Percentiles rank a stretch among this genome's conserved stretches.
phyloP scores from a whole-genome alignment of 2,888 invertebrate genomes.

The Xylota sylvarum region DNA sequence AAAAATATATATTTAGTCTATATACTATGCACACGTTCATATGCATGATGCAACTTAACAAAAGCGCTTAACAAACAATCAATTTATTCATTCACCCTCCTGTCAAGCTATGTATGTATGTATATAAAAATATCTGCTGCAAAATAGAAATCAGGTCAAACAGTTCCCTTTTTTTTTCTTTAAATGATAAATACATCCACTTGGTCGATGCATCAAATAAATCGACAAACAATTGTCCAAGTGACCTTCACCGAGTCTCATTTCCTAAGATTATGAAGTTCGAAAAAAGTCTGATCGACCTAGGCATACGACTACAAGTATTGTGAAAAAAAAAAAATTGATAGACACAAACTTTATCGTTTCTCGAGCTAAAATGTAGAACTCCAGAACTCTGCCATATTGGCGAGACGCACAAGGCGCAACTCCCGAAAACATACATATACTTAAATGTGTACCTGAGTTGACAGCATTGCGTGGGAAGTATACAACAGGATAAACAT shows the following conservation, averaged over 20 bases:
- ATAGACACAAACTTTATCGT: neutral
- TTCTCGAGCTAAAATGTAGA: slow-evolving; percentile 3
- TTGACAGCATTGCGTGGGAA: slow-evolving; percentile 66
- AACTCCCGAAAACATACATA: neutral
- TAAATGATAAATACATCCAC: neutral
- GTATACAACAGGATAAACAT: slow-evolving; percentile 36
- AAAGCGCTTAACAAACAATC: neutral
- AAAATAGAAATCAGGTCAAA: slow-evolving; percentile 2
- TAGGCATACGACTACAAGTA: neutral
- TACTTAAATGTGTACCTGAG: slow-evolving; percentile 45
- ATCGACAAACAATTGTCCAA: slow-evolving; percentile 39
- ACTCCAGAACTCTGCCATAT: slow-evolving; percentile 5
- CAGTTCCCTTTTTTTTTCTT: neutral
- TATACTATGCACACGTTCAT: neutral
- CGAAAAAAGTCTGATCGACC: neutral
- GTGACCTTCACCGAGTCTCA: slow-evolving; percentile 28
- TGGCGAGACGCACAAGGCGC: slow-evolving; percentile 8
- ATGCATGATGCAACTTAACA: neutral
- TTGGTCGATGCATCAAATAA: slow-evolving; percentile 2
- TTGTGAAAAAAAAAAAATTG: slow-evolving; percentile 8
- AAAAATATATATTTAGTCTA: neutral
- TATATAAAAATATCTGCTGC: neutral
- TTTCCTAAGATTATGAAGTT: neutral
- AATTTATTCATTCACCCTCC: neutral
- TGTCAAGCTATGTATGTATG: neutral